A percentile compares a stretch with the other conserved stretches of the same genome.
phyloP scores from a whole-genome alignment of 2,113 vertebrate species.

The Ia io region DNA sequence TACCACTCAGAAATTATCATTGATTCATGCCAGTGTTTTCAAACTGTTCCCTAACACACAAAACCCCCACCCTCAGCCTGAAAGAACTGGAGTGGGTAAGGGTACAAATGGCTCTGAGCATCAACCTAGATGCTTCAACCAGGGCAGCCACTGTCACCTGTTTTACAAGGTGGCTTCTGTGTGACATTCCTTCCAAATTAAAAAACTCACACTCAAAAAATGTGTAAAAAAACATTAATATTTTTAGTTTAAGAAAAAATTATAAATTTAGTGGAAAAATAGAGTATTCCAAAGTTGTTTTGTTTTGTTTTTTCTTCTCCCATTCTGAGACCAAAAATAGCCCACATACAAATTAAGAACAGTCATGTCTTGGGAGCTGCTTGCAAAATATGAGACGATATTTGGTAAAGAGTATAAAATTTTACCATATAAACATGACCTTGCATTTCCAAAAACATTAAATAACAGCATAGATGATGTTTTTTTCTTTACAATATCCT shows the following conservation, averaged over 20 bases:
- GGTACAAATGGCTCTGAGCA: background rate
- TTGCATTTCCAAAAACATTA: background rate
- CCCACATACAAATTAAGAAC: background rate
- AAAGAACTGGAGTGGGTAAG: background rate
- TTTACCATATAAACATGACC: background rate
- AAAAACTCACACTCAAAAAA: background rate
- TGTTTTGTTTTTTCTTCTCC: background rate
- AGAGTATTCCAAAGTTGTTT: background rate
- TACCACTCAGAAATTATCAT: background rate
- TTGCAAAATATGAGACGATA: background rate
- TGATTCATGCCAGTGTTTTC: background rate
- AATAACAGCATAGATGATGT: background rate
- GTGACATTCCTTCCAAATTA: background rate
- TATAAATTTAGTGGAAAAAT: background rate
- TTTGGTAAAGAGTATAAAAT: background rate
- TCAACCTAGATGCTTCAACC: background rate
- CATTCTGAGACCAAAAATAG: background rate
- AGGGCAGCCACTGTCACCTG: background rate
- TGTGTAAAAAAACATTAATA: background rate
- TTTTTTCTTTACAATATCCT: background rate
- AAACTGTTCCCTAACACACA: background rate
- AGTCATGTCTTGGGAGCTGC: background rate
- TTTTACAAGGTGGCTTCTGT: background rate
- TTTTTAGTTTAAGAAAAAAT: background rate
- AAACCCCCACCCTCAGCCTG: accelerated